phyloP scores from a whole-genome alignment of 2,888 invertebrate genomes.

The Gastrophysa polygoni region DNA sequence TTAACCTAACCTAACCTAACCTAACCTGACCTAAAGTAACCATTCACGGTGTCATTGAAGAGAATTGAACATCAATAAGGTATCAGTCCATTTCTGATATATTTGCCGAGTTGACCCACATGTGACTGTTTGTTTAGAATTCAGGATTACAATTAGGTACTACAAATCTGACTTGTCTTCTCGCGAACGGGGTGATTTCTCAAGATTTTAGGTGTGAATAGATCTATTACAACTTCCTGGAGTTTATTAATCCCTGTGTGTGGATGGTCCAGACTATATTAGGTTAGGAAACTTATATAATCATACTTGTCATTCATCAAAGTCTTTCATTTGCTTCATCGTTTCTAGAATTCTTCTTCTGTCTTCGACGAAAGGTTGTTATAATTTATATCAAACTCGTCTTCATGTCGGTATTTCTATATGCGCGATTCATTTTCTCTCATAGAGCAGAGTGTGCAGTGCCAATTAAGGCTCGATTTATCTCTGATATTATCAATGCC shows the following conservation, averaged over 20 bases:
- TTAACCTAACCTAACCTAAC: too few relatives aligned
- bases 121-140: background rate
- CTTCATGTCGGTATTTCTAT: slow-evolving; percentile 20
- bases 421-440: background rate
- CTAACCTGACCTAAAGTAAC: too few relatives aligned
- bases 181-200: slow-evolving; percentile 17
- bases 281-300: too few relatives aligned
- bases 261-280: too few relatives aligned
- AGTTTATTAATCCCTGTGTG: slow-evolving; percentile 14
- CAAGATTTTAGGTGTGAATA: slow-evolving; percentile 16
- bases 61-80: too few relatives aligned
- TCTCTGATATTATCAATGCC: slow-evolving; percentile 10
- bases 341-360: too few relatives aligned
- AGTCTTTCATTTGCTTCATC: too few relatives aligned
- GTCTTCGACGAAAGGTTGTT: too few relatives aligned
- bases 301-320: too few relatives aligned
- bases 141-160: slow-evolving; percentile 18
- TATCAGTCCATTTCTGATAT: too few relatives aligned
- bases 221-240: slow-evolving; percentile 14
- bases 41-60: too few relatives aligned
- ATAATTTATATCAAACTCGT: slow-evolving; percentile 23
- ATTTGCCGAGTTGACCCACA: background rate
- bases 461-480: slow-evolving; percentile 14
- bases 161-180: slow-evolving; percentile 20
- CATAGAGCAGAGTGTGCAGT: background rate